A percentile compares a stretch with the other conserved stretches of the same genome.
Conservation (phyloP, 2,113 vertebrate species). For the Pollachius pollachius region DNA sequence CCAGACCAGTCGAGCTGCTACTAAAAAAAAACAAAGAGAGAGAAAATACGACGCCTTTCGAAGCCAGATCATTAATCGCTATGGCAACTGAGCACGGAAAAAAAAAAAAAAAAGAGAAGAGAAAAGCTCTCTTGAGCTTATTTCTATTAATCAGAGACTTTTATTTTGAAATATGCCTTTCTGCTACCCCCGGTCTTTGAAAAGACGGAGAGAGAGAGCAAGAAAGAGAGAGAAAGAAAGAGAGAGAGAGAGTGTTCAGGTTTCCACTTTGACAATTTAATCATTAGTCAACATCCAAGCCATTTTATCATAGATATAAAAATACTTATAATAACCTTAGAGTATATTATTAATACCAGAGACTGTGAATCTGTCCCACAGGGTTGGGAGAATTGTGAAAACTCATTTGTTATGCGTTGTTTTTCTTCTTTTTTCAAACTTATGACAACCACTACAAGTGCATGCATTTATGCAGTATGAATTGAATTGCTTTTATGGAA, state of each 20-base stretch:
- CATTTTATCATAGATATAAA: conserved; percentile 56
- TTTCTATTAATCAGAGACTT: conserved; percentile 42
- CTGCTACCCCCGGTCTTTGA: conserved; percentile 44
- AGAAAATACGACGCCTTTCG: conserved; percentile 22
- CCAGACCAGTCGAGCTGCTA: conserved; percentile 62
- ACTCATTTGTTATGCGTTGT: conserved; percentile 68
- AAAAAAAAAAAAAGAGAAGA: neutral
- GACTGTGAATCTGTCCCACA: conserved; percentile 68
- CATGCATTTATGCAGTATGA: conserved; percentile 72
- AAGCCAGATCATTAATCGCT: no score
- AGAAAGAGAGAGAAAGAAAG: conserved; percentile 2
- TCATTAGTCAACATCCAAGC: conserved; percentile 60
- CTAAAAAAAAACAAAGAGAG: conserved; percentile 37
- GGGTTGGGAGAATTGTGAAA: conserved; percentile 57
- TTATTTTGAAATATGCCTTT: conserved; percentile 61
- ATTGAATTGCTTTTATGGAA: conserved; percentile 53
- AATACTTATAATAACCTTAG: conserved; percentile 72
- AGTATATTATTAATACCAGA: conserved; percentile 73
- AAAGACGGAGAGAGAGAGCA: conserved; percentile 32
- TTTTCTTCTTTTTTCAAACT: conserved; percentile 60
- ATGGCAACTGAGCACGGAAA: conserved; percentile 2
- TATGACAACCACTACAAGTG: conserved; percentile 74
- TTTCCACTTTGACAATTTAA: conserved; percentile 11
- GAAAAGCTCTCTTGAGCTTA: no score
- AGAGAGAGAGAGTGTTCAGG: neutral